phyloP scores from a whole-genome alignment of 1,140 invertebrate species.

The Apis cerana region DNA sequence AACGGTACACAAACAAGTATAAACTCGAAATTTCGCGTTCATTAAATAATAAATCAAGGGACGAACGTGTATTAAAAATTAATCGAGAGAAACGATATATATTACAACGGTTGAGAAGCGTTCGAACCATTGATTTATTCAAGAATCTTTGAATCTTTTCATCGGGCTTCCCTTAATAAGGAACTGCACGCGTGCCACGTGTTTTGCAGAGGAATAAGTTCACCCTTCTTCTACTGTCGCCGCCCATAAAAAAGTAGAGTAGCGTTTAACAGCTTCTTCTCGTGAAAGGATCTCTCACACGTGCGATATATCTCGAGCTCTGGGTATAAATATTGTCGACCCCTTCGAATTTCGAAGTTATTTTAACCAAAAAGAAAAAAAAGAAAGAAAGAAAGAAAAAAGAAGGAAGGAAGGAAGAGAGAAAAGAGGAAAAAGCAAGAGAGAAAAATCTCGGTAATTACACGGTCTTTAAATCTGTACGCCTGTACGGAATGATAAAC shows the following conservation, averaged over 20 bases:
- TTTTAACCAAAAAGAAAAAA: neutral
- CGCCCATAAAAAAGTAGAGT: conserved; percentile 9
- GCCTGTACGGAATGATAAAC: neutral
- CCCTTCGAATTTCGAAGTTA: neutral
- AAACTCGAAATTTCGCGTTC: neutral
- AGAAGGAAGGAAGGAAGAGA: neutral
- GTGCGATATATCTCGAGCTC: conserved; percentile 1
- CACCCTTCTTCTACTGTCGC: conserved; percentile 11
- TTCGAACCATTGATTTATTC: neutral
- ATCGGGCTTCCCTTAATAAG: neutral
- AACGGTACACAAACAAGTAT: neutral
- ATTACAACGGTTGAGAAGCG: neutral
- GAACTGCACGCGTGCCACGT: conserved; percentile 24
- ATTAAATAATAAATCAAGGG: neutral
- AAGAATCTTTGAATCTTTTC: conserved; percentile 15
- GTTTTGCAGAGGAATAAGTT: neutral
- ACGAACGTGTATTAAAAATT: neutral
- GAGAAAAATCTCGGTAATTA: neutral
- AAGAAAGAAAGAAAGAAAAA: neutral
- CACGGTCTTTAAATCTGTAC: neutral
- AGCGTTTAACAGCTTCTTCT: conserved; percentile 25
- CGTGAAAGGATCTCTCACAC: neutral
- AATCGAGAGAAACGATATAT: neutral
- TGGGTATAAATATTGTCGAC: conserved; percentile 1
- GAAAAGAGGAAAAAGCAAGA: too few species aligned